phyloP scores from a whole-genome alignment of 2,113 vertebrate genomes.

The Psittacus erithacus region DNA sequence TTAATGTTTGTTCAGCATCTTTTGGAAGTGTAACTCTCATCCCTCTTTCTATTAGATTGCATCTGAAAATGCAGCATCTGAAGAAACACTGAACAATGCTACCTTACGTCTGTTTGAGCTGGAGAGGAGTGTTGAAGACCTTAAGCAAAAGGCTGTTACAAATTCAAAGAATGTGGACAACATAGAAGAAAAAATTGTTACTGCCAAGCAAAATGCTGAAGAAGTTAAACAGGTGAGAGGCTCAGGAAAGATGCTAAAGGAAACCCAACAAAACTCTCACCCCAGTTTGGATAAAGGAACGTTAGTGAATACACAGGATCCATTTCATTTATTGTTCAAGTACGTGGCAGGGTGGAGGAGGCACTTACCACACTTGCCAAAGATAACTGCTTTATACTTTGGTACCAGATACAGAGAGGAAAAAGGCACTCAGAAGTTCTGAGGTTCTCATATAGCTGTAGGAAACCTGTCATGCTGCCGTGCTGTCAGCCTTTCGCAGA shows the following conservation, averaged over 20 bases:
- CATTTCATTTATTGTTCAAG: neutral
- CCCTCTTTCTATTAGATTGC: conserved; percentile 80
- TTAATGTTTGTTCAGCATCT: neutral
- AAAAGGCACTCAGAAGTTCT: neutral
- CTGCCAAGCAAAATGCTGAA: conserved; percentile 78
- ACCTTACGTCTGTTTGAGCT: conserved; percentile 85
- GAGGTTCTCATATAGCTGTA: neutral
- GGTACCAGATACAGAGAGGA: neutral
- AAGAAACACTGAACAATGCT: conserved; percentile 86
- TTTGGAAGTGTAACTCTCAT: neutral
- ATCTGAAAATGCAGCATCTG: conserved; percentile 88
- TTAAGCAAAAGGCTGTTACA: conserved; percentile 81
- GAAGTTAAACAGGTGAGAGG: conserved; percentile 83
- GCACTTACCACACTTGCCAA: neutral
- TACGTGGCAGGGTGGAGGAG: neutral
- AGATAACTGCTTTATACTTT: neutral
- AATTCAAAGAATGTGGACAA: conserved; percentile 72
- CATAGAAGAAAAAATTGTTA: conserved; percentile 77
- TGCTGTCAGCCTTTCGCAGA: neutral
- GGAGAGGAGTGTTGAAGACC: conserved; percentile 82
- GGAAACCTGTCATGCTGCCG: neutral
- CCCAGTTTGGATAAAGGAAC: neutral
- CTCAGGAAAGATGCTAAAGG: neutral
- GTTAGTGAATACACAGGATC: neutral
- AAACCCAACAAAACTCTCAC: neutral